These are phyloP conservation scores for Iphiclides podalirius DNA, from an alignment of 2,888 invertebrate genomes.

Conservation along the genomic window DNA sequence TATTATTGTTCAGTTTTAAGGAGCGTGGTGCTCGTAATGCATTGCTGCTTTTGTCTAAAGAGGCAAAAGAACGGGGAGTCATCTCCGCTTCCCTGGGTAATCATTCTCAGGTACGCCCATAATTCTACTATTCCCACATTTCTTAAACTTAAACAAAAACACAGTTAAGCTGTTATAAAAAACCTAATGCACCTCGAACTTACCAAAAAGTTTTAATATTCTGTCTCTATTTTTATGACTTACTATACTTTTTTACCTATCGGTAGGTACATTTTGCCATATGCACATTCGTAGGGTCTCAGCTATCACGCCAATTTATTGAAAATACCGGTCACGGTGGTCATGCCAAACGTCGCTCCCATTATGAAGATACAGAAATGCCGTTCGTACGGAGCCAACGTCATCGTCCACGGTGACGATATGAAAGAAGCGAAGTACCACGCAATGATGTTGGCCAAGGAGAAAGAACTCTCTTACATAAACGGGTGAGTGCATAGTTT, in stretches of 20 bases:
- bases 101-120: conserved; percentile 84
- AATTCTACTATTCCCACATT: not conserved
- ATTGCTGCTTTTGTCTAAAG: conserved; percentile 85
- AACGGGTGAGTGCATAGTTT: conserved; percentile 90
- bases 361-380: conserved; percentile 97
- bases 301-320: conserved; percentile 89
- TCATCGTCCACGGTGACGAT: conserved; percentile 89
- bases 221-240: too few relatives aligned
- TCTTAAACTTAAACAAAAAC: too few relatives aligned
- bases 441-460: conserved; percentile 87
- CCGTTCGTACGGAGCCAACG: conserved; percentile 89
- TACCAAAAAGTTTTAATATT: too few relatives aligned
- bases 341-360: conserved; percentile 97
- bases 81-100: conserved; percentile 97
- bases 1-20: conserved; percentile 89
- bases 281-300: conserved; percentile 78
- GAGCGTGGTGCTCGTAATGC: conserved; percentile 96
- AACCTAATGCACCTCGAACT: too few relatives aligned
- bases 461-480: conserved; percentile 87
- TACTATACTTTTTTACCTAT: too few relatives aligned
- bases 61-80: conserved; percentile 87
- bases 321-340: conserved; percentile 87
- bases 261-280: too few relatives aligned
- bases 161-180: too few relatives aligned
- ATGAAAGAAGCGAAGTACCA: conserved; percentile 91